Evolutionary conservation across 1,140 invertebrate genomes (phyloP), one percentile per base, ranked within the genome.

Genomic region (Rhopalosiphum padi): DNA sequence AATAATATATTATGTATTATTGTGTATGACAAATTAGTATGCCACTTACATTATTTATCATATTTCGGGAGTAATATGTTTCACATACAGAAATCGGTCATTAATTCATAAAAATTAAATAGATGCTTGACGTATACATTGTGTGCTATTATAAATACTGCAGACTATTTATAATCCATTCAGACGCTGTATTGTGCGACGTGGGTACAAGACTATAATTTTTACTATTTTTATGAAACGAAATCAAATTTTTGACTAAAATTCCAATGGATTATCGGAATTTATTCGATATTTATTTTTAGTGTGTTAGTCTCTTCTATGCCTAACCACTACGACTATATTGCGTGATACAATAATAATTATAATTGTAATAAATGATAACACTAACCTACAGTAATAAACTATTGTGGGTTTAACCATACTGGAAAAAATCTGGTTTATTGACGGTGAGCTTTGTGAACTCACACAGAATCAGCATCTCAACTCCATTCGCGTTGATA

Each of bases 281-380:
- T 77, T 77, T 5, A n/a, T 4, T n/a, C 4, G 30, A 35, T 0
- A n/a, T 77, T 77, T n/a, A 77, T 18, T 77, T 77, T 77, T n/a
- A 15, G 60, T n/a, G 5, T n/a, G 2, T 77, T 77, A n/a, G 15
- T n/a, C 15, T 18, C 0, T n/a, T 18, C 0, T n/a, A n/a, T 9
- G 25, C 25, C 22, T 30, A 30, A 1, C 9, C n/a, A 1, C 1
- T 18, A n/a, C 21, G 6, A 0, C 4, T n/a, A 6, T 18, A 35
- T 77, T 18, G 15, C 2, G 30, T 77, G n/a, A 18, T 18, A n/a
- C 15, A n/a, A n/a, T 68, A n/a, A n/a, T n/a, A 77, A 77, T 51
- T 18, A 41, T 30, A 23, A 60, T 7, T 77, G n/a, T 18, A n/a
- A 25, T 41, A 18, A 15, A 5, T n/a, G 11, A 68, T 68, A 15